Conservation (phyloP, 2,797 vertebrate species). For the Tokudaia tokunoshimensis region DNA sequence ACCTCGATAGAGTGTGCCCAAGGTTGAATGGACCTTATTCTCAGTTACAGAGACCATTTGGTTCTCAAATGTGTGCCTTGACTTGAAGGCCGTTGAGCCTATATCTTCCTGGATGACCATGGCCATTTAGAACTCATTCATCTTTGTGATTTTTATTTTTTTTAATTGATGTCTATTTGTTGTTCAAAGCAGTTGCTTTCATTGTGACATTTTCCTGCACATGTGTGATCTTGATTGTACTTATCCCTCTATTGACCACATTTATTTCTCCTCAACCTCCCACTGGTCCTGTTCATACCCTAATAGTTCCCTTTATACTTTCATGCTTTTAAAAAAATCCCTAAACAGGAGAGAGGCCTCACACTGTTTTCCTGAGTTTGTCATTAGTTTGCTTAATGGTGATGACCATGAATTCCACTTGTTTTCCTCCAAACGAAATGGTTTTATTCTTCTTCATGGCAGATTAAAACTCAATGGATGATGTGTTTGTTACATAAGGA, state of each 20-base stretch:
- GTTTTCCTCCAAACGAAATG: too few relatives aligned
- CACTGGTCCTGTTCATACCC: not conserved
- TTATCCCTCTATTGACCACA: too few relatives aligned
- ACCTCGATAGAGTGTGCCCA: not conserved
- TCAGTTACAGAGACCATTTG: not conserved
- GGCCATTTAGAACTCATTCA: fast-evolving
- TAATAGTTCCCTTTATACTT: not conserved
- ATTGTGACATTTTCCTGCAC: not conserved
- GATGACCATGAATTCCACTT: not conserved
- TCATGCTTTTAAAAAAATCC: not conserved
- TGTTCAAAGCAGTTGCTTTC: not conserved
- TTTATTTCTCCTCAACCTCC: not conserved
- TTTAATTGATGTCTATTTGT: not conserved
- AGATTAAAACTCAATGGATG: not conserved
- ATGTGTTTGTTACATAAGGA: not conserved
- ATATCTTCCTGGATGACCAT: not conserved
- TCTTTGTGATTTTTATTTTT: not conserved
- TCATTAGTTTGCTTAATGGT: not conserved
- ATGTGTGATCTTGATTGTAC: too few relatives aligned
- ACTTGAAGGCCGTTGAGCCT: not conserved
- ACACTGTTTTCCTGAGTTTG: not conserved
- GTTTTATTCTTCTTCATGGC: not conserved
- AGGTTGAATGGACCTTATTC: not conserved
- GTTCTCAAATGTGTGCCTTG: not conserved
- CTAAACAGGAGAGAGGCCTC: not conserved